Conservation (phyloP, 2,888 invertebrate species). For the Meghimatium bilineatum region DNA sequence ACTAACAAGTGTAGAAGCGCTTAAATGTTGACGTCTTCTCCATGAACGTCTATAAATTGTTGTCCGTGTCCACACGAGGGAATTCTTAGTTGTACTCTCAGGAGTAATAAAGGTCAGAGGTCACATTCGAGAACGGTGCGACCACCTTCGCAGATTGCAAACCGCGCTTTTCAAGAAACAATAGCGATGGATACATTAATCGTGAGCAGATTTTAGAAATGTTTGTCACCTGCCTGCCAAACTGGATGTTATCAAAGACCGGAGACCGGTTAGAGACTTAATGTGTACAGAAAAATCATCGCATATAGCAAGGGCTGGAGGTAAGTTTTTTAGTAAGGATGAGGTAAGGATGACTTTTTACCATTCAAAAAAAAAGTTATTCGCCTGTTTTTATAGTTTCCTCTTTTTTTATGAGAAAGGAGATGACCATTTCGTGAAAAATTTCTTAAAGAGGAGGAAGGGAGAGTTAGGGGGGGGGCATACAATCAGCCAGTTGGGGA, state of each 20-base stretch:
- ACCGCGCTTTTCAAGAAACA: constrained; percentile 26
- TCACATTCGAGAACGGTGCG: constrained; percentile 6
- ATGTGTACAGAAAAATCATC: not conserved
- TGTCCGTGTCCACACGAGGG: constrained; percentile 1
- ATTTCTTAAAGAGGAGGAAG: too few species aligned
- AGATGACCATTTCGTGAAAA: too few species aligned
- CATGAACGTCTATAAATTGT: not conserved
- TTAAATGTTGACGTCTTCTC: not conserved
- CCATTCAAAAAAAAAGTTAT: too few species aligned
- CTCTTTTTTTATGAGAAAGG: too few species aligned
- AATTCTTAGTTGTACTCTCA: constrained; percentile 27
- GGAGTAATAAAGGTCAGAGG: constrained; percentile 29
- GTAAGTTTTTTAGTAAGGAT: too few species aligned
- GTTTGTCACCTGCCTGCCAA: constrained; percentile 1
- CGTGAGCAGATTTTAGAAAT: constrained; percentile 7
- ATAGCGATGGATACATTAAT: constrained; percentile 42
- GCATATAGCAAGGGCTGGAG: not conserved
- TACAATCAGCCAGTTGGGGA: too few species aligned
- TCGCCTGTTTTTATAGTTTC: too few species aligned
- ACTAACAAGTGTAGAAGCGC: not conserved
- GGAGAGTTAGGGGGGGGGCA: too few species aligned
- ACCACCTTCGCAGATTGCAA: constrained; percentile 35
- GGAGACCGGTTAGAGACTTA: not conserved
- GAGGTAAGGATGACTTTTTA: too few species aligned
- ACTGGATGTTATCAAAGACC: not conserved